These are phyloP conservation scores for Melanotaenia trifasciata DNA, from an alignment of 2,797 vertebrate species.

Conservation along the genomic window DNA sequence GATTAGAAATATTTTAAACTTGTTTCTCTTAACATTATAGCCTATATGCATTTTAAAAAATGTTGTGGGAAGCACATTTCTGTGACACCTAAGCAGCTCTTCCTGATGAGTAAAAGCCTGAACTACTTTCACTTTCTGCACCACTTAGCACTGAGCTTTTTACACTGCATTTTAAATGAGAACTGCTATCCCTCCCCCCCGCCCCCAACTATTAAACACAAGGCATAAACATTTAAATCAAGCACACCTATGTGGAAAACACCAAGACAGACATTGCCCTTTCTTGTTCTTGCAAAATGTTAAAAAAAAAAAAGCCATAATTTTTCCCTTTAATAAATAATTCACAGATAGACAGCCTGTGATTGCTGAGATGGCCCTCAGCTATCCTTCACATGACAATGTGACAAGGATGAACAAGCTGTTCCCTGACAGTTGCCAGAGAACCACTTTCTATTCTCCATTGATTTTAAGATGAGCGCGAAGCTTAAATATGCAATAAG, in stretches of 20 bases:
- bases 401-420: conserved; percentile 74
- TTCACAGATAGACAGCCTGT: conserved; percentile 73
- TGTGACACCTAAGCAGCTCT: conserved; percentile 28
- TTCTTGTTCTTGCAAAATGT: conserved; percentile 48
- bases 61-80: conserved; percentile 19
- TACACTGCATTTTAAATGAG: conserved; percentile 23
- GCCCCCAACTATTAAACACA: conserved; percentile 12
- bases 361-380: conserved; percentile 59
- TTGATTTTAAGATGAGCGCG: conserved; percentile 46
- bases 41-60: conserved; percentile 2
- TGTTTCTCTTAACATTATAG: conserved; percentile 1
- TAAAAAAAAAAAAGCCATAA: conserved; percentile 58
- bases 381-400: conserved; percentile 65
- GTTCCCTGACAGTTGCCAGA: conserved; percentile 69
- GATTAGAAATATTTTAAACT: conserved; percentile 8
- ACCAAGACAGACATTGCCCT: conserved; percentile 49
- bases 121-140: not conserved
- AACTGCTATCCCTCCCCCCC: not conserved
- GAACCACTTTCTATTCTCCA: conserved; percentile 48
- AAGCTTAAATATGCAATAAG: conserved; percentile 28
- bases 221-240: conserved; percentile 45
- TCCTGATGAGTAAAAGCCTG: conserved; percentile 1
- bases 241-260: conserved; percentile 28
- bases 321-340: conserved; percentile 74
- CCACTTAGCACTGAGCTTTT: not conserved